Evolutionary conservation across 2,797 vertebrate genomes (phyloP), one percentile per base, ranked within the genome.

Genomic region (Notoglanidium macrostoma): DNA sequence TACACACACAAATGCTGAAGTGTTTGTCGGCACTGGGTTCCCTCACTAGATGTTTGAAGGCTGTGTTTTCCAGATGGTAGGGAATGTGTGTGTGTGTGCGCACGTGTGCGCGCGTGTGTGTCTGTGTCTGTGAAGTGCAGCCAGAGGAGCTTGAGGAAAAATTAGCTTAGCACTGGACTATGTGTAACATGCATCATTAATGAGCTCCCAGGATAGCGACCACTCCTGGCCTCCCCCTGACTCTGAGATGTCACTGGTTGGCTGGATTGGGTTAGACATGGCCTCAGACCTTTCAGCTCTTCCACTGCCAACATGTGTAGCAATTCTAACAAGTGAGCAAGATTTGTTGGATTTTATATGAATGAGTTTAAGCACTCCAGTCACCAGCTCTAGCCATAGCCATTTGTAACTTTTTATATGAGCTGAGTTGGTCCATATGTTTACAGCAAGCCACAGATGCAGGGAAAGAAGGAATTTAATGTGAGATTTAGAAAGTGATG

Each of bases 171-270:
- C 46, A 44, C 74, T 61, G 87, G 79, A 70, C 74, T 84, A 77
- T 89, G 84, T 87, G 55, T 83, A 84, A 90, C 84, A 92, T 63
- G 91, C 89, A 93, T 95, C 92, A 94, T 94, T 95, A 95, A 92
- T 93, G 81, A 92, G 68, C 90, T 94, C 94, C 91, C 92, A 92
- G 92, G 94, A 92, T 92, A 49, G 49, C 29, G 55, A 84, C 86
- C 89, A 87, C 87, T 86, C 55, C 86, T 90, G 87, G 40, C 86
- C 78, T 87, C 80, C 87, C n/a, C 55, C 82, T 70, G 61, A 83
- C 68, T 77, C 40, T 81, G 67, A 67, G 85, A 88, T 78, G 85
- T 87, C 86, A 85, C 86, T 87, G 80, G n/a, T 32, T 67, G 61
- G 61, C 80, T 54, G 63, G 44, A 51, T 67, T 83, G 61, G 51